Evolutionary conservation across 2,888 invertebrate species (phyloP).

Genomic region (Scaptomyza reducta): DNA sequence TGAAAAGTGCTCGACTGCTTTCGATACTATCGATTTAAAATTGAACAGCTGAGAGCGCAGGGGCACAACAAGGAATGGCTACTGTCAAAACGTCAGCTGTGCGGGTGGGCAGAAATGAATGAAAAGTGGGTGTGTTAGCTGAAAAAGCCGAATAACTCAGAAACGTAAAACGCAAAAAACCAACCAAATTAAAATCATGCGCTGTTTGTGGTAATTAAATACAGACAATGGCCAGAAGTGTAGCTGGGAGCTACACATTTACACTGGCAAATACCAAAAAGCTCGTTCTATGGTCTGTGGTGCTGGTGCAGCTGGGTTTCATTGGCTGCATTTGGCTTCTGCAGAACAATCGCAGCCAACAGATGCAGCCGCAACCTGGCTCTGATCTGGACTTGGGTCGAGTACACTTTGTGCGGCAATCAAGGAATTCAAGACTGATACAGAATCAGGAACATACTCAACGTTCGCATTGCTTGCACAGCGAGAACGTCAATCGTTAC

Average conservation of each 20-base stretch:
- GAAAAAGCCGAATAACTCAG: constrained; percentile 17
- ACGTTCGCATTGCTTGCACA: constrained; percentile 34
- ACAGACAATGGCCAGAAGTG: constrained; percentile 41
- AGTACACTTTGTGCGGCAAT: constrained; percentile 68
- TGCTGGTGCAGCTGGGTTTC: constrained; percentile 81
- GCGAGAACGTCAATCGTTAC: constrained; percentile 66
- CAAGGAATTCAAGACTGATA: constrained; percentile 7
- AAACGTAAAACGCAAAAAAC: constrained; percentile 2
- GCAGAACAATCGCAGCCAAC: constrained; percentile 63
- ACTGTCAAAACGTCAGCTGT: constrained; percentile 56
- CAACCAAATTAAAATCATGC: constrained; percentile 24
- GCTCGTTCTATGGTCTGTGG: constrained; percentile 80
- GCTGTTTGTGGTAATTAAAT: constrained; percentile 21
- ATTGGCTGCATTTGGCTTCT: constrained; percentile 82
- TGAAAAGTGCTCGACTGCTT: not conserved
- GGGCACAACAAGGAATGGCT: constrained; percentile 14
- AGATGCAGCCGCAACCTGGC: constrained; percentile 23
- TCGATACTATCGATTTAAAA: not conserved
- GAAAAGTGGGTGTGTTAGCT: constrained; percentile 68
- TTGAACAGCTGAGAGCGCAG: constrained; percentile 35
- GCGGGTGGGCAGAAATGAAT: constrained; percentile 47
- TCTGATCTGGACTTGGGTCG: constrained; percentile 13
- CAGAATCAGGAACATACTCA: constrained; percentile 6
- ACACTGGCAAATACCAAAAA: constrained; percentile 72
- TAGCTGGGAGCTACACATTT: constrained; percentile 30